Evolutionary conservation across 2,113 vertebrate genomes (phyloP).

Genomic region (Grammomys surdaster): DNA sequence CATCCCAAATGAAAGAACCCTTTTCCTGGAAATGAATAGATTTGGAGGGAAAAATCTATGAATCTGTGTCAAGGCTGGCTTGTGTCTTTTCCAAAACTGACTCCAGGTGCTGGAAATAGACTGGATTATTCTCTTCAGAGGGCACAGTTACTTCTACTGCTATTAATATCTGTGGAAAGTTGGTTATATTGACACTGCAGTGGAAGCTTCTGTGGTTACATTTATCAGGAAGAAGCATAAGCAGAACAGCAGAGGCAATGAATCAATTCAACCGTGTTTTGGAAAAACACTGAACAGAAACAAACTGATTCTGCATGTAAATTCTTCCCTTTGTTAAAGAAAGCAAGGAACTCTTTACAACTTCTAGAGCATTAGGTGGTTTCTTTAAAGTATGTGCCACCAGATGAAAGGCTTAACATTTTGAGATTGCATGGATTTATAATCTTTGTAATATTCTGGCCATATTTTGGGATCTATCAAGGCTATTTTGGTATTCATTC

Average conservation of each 20-base stretch:
- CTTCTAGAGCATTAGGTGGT: not conserved
- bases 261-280: constrained; percentile 7
- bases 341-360: not conserved
- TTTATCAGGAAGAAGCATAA: constrained; percentile 53
- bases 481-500: not conserved
- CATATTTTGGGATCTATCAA: not conserved
- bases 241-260: not conserved
- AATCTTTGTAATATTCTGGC: not conserved
- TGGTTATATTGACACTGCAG: not conserved
- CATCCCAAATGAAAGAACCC: not conserved
- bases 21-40: not conserved
- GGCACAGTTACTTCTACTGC: not conserved
- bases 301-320: not conserved
- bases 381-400: constrained; percentile 19
- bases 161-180: constrained; percentile 36
- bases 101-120: constrained; percentile 3
- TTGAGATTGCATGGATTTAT: not conserved
- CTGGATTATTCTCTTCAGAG: constrained; percentile 24
- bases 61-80: not conserved
- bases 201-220: not conserved
- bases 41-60: not conserved
- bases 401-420: constrained; percentile 13
- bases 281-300: constrained; percentile 33
- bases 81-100: constrained; percentile 35
- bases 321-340: not conserved